Percentiles rank a stretch among this genome's conserved stretches.
Evolutionary conservation across 2,113 vertebrate species (phyloP).

Genomic region (Heteronetta atricapilla): DNA sequence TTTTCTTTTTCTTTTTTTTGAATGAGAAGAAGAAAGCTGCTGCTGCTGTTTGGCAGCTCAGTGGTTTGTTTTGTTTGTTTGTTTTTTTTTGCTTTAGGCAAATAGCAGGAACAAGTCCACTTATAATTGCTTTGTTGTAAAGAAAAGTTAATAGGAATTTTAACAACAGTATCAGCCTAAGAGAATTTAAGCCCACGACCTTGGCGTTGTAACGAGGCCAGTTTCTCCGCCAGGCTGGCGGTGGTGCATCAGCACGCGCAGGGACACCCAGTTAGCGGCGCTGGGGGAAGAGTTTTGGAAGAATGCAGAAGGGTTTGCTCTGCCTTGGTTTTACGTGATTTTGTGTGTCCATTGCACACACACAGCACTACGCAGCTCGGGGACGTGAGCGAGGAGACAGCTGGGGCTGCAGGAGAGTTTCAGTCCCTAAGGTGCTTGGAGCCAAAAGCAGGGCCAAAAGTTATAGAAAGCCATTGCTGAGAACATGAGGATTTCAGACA

Average conservation of each 20-base stretch:
- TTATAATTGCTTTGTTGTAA: not conserved
- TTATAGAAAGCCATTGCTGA: not conserved
- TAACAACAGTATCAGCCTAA: not conserved
- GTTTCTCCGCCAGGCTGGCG: not conserved
- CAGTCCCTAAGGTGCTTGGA: no score
- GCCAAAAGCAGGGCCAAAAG: not conserved
- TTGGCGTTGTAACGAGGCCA: not conserved
- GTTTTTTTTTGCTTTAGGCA: not conserved
- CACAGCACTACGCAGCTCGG: accelerated
- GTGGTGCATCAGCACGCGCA: accelerated
- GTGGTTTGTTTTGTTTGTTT: not conserved
- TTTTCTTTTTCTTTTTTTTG: not conserved
- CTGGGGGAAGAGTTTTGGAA: not conserved
- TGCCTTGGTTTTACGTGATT: not conserved
- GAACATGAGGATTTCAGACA: not conserved
- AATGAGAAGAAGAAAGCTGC: not conserved
- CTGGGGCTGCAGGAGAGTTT: not conserved
- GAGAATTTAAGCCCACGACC: not conserved
- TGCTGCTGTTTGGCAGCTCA: not conserved
- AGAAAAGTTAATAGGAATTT: not conserved
- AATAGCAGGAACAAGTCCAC: not conserved
- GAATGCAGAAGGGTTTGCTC: not conserved
- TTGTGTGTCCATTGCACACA: not conserved
- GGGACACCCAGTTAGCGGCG: not conserved
- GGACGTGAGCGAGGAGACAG: no score